A percentile compares a stretch with the other conserved stretches of the same genome.
phyloP scores from a whole-genome alignment of 2,113 vertebrate species.

The Dicaeum eximium region DNA sequence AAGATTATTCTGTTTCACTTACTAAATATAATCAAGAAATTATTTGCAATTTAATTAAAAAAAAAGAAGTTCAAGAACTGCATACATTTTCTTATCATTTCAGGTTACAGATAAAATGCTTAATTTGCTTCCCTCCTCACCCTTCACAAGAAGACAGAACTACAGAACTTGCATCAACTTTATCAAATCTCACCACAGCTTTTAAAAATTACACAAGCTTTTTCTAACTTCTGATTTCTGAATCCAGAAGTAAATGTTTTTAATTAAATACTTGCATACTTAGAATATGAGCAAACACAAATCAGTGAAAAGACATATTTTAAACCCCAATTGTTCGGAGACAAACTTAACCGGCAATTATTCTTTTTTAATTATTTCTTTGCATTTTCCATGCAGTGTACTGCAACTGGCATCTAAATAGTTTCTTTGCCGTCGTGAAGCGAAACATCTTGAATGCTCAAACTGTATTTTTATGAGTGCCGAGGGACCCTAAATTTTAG shows the following conservation, averaged over 20 bases:
- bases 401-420: slow-evolving; percentile 79
- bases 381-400: slow-evolving; percentile 70
- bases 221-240: background rate
- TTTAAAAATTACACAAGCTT: background rate
- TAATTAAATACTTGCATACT: slow-evolving; percentile 43
- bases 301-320: slow-evolving; percentile 32
- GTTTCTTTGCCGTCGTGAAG: slow-evolving; percentile 73
- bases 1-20: slow-evolving; percentile 8
- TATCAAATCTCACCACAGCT: slow-evolving; percentile 23
- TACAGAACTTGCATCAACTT: slow-evolving; percentile 16
- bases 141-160: background rate
- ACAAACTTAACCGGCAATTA: slow-evolving; percentile 63
- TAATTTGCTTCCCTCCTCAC: background rate
- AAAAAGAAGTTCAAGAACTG: background rate
- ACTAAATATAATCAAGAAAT: slow-evolving; percentile 8
- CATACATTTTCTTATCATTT: background rate
- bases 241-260: slow-evolving; percentile 47
- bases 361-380: slow-evolving; percentile 71
- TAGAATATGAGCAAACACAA: slow-evolving; percentile 12
- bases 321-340: slow-evolving; percentile 62
- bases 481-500: slow-evolving; percentile 84
- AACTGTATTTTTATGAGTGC: slow-evolving; percentile 85
- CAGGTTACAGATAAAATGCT: background rate
- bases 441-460: slow-evolving; percentile 84
- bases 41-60: background rate